Conservation (phyloP, 2,888 invertebrate genomes). For the Rotaria socialis region DNA sequence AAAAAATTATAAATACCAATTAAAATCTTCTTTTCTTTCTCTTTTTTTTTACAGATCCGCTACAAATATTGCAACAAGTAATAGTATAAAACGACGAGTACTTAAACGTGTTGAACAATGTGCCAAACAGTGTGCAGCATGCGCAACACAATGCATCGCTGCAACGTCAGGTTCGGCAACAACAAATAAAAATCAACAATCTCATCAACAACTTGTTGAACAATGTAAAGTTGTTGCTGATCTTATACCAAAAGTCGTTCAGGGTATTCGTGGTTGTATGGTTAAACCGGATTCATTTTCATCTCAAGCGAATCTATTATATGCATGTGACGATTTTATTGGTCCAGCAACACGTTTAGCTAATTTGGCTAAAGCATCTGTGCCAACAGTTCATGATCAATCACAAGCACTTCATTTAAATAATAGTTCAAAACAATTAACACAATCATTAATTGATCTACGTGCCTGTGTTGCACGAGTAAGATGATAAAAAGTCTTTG, state of each 20-base stretch:
- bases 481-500: neutral
- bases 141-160: conserved; percentile 83
- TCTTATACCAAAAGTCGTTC: conserved; percentile 74
- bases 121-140: conserved; percentile 77
- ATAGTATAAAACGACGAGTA: conserved; percentile 71
- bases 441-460: conserved; percentile 42
- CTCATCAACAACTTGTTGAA: conserved; percentile 70
- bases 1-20: too few species aligned
- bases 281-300: conserved; percentile 70
- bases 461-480: conserved; percentile 40
- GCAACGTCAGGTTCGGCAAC: conserved; percentile 80
- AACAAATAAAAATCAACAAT: conserved; percentile 63
- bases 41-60: conserved; percentile 63
- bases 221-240: conserved; percentile 73
- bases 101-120: conserved; percentile 66
- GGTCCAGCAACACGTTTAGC: conserved; percentile 44
- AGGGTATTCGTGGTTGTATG: conserved; percentile 64
- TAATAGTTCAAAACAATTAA: conserved; percentile 46
- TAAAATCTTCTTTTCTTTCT: neutral
- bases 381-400: conserved; percentile 46
- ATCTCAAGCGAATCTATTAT: conserved; percentile 74
- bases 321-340: conserved; percentile 74
- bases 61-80: conserved; percentile 77
- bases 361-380: conserved; percentile 35
- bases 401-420: conserved; percentile 43